Evolutionary conservation across 2,113 vertebrate species (phyloP).

Genomic region (Sakesphorus luctuosus): DNA sequence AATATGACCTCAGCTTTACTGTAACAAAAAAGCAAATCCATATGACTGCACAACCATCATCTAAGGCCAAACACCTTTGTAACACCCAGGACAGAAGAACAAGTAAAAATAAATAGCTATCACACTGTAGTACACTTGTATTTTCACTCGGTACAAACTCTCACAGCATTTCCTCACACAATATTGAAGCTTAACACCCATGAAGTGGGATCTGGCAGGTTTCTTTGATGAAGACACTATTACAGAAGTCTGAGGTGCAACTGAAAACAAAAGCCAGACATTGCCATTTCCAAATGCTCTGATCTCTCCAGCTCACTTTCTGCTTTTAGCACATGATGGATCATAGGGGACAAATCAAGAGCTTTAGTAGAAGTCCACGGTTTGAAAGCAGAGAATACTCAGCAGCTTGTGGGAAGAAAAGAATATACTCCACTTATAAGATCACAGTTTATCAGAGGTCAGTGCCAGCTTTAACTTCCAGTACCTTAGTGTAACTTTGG

Average conservation of each 20-base stretch:
- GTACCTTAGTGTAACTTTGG: not conserved
- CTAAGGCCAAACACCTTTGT: not conserved
- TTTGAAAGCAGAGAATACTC: not conserved
- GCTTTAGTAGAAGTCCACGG: not conserved
- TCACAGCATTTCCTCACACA: not conserved
- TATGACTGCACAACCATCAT: not conserved
- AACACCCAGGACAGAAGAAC: not conserved
- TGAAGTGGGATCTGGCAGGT: not conserved
- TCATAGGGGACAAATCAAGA: not conserved
- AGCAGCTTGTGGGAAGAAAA: not conserved
- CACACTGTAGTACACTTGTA: not conserved
- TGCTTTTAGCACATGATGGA: not conserved
- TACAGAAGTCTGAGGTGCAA: not conserved
- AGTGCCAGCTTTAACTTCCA: not conserved
- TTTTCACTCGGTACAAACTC: not conserved
- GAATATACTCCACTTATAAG: not conserved
- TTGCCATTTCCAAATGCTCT: not conserved
- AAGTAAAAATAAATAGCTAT: not conserved
- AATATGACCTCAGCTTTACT: not conserved
- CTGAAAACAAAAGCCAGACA: not conserved
- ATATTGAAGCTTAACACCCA: not conserved
- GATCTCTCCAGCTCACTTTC: not conserved
- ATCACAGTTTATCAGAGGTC: not conserved
- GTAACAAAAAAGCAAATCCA: not conserved
- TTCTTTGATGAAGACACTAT: not conserved